Evolutionary conservation across 1,140 invertebrate species (phyloP).

Genomic region (Brachionus rotundiformis): DNA sequence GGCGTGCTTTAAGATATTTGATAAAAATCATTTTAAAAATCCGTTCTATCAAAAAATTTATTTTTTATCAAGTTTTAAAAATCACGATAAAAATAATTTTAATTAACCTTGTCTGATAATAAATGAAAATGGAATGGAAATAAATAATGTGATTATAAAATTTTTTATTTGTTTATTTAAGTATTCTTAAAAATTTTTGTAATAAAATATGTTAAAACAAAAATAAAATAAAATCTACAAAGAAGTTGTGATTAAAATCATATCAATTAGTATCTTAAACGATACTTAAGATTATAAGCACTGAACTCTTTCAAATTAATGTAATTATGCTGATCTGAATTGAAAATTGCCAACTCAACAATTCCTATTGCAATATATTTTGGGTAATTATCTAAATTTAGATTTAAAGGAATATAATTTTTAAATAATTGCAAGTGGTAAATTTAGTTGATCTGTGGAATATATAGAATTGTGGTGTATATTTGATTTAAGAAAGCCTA

Average conservation of each 20-base stretch:
- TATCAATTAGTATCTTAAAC: not conserved
- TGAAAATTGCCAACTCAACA: not conserved
- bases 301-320: not conserved
- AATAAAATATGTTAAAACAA: no score
- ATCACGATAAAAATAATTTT: no score
- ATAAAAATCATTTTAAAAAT: no score
- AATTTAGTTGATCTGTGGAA: not conserved
- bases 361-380: not conserved
- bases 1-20: no score
- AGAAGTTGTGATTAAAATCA: not conserved
- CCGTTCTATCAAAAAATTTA: no score
- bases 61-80: no score
- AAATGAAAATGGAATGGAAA: no score
- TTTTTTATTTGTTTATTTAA: no score
- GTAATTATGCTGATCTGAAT: not conserved
- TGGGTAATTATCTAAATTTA: not conserved
- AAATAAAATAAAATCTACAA: no score
- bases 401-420: not conserved
- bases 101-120: no score
- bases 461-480: not conserved
- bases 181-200: no score
- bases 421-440: not conserved
- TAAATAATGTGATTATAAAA: no score
- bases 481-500: not conserved
- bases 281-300: not conserved